Conservation (phyloP, 2,113 vertebrate species). For the Pterocles orientalis region DNA sequence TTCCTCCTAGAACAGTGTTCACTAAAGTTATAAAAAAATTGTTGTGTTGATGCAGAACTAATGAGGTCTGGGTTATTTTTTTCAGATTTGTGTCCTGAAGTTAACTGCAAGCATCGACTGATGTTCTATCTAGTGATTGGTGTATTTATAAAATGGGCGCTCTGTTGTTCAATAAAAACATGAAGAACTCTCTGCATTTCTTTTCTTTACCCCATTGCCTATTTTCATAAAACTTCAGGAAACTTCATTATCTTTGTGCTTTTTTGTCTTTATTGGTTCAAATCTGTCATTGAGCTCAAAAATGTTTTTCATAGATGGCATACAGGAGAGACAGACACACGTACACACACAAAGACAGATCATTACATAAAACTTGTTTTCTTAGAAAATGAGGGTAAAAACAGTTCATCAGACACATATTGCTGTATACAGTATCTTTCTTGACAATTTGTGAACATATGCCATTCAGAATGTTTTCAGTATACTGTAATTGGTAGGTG, state of each 20-base stretch:
- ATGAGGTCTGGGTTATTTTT: neutral
- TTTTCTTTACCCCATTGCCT: neutral
- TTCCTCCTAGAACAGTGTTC: neutral
- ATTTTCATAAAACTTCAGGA: neutral
- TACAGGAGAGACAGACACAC: neutral
- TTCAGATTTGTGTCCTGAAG: neutral
- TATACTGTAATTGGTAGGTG: constrained; percentile 46
- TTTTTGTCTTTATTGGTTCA: neutral
- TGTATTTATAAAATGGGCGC: neutral
- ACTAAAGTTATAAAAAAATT: neutral
- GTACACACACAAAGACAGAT: neutral
- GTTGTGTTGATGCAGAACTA: neutral
- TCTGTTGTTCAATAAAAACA: neutral
- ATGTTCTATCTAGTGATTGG: neutral
- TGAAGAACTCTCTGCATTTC: neutral
- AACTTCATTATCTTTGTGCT: neutral
- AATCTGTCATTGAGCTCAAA: neutral
- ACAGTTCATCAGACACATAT: neutral
- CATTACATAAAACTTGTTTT: neutral
- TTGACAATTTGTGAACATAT: neutral
- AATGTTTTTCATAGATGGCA: neutral
- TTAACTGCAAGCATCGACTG: neutral
- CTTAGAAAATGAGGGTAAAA: neutral
- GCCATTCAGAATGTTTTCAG: constrained; percentile 50
- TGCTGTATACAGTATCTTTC: neutral